These are phyloP conservation scores for Scaptomyza flava DNA, from an alignment of 2,888 invertebrate species.

Conservation along the genomic window DNA sequence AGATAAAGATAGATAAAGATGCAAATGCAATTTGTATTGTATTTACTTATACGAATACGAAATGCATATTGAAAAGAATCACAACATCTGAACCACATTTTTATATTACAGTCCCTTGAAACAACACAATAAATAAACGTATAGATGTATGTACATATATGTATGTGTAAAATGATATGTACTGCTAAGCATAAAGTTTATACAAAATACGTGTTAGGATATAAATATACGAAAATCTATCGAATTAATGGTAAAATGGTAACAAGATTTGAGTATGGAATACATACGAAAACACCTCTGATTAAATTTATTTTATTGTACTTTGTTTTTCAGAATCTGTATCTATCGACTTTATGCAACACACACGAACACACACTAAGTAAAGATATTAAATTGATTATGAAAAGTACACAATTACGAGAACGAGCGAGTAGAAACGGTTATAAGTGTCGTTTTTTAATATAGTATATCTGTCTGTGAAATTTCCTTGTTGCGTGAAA, in stretches of 20 bases:
- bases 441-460: constrained; percentile 32
- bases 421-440: constrained; percentile 71
- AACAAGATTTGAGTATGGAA: constrained; percentile 44
- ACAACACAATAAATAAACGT: background rate
- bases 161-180: constrained; percentile 10
- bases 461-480: constrained; percentile 17
- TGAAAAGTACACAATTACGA: constrained; percentile 74
- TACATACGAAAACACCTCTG: constrained; percentile 61
- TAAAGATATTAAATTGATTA: constrained; percentile 65
- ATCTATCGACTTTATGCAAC: constrained; percentile 58
- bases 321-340: constrained; percentile 38
- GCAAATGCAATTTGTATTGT: constrained; percentile 3
- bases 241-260: constrained; percentile 33
- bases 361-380: constrained; percentile 69
- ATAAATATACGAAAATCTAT: constrained; percentile 35
- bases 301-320: constrained; percentile 45
- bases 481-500: constrained; percentile 15
- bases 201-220: constrained; percentile 48
- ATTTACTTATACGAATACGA: constrained; percentile 1
- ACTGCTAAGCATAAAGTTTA: constrained; percentile 29
- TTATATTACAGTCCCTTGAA: background rate
- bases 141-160: background rate
- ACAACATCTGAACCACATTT: constrained; percentile 1
- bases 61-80: constrained; percentile 8
- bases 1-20: background rate